Evolutionary conservation across 2,113 vertebrate species (phyloP), one percentile per base, ranked within the genome.

Genomic region (Lonchura striata): DNA sequence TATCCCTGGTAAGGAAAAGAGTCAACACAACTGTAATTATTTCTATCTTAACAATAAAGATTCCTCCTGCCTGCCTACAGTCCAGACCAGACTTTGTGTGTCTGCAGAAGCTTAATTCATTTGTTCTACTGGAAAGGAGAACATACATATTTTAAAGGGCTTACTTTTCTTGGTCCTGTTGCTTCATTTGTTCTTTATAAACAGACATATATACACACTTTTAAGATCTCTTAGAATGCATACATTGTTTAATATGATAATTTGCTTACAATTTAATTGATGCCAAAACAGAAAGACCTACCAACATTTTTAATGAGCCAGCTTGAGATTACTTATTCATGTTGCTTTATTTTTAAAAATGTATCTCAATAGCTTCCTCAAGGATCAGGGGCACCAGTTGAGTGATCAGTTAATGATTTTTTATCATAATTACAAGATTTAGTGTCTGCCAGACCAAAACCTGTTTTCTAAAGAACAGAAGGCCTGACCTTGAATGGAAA

Each of bases 381-480:
- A 95, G 63, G 35, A 86, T 83, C 7, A 1, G 35, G 74, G 44
- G 87, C 13, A 89, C 52, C 11, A 28, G 37, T 1, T 91, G 90
- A 97, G 91, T 60, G 96, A 79, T 53, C 24, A 80, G n/a, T 72
- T 95, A 96, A 85, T 95, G 80, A 96, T 92, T 97, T 81, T 97
- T 97, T 97, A 85, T 94, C 74, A 72, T 94, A 88, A 89, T 53
- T 94, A 92, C 92, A 96, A 25, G 80, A 96, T 94, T 93, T 94
- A 93, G 30, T 65, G 1, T 97, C 94, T 82, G 44, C 69, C 82
- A 90, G 56, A 95, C 65, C 77, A 96, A 94, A 96, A 95, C 78
- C 63, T 59, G 46, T 81, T 97, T 93, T 61, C 78, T 71, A 89
- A 94, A 97, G 82, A 96, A 90, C 56, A 93, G 76, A 79, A 96